Evolutionary conservation across 1,140 invertebrate species (phyloP), one percentile per base, ranked within the genome.

Genomic region (Apis dorsata): DNA sequence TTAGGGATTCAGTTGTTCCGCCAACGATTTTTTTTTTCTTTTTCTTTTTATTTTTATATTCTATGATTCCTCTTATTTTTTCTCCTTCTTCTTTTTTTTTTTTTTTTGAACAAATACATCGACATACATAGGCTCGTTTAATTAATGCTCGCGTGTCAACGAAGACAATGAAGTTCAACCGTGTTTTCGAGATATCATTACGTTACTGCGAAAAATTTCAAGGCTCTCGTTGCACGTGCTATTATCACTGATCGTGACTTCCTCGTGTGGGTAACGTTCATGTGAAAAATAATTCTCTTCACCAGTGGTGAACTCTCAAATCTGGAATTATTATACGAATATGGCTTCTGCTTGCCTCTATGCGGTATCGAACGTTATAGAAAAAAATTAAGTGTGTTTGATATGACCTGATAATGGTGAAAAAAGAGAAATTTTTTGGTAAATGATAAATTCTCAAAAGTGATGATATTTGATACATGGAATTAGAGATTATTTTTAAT

Each of bases 121-220:
- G 59, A 24, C 28, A 51, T 34, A 34, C 28, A 51, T 34, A 34
- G 3, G 34, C 2, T 34, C 34, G 13, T 17, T 57, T 57, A 80
- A 74, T 80, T 80, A 80, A 66, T 74, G 70, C 51, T 74, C 79
- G 59, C 60, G 28, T 21, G 28, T 74, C 60, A 65, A 55, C 51
- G 28, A 24, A 65, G 51, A 80, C 70, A 74, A 66, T 74, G 51
- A 21, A 34, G 19, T n/a, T 24, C 28, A 21, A 15, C 49, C 17
- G 11, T 71, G 55, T 71, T 17, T 44, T 79, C 62, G 49, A 72
- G 68, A 24, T 79, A 70, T 74, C 79, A 55, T 74, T 80, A 74
- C 51, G 70, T 44, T 11, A n/a, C 19, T 15, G 51, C 51, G 59
- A 55, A 80, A 80, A 80, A 65, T 80, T 73, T 73, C 78, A 80